A percentile compares a stretch with the other conserved stretches of the same genome.
phyloP scores from a whole-genome alignment of 2,113 vertebrate genomes.

The Tympanuchus pallidicinctus region DNA sequence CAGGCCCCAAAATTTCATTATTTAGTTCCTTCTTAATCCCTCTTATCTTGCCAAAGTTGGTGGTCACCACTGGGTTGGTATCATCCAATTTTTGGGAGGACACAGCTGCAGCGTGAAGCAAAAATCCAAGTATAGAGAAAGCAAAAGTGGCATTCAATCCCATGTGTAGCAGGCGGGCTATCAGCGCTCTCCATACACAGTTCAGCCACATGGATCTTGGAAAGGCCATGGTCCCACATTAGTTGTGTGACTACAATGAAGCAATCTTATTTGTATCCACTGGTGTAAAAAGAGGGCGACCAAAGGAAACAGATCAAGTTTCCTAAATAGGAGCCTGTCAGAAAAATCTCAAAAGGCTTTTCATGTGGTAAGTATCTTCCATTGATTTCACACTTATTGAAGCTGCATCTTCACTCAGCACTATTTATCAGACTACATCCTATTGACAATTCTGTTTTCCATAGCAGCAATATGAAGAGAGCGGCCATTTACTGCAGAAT shows the following conservation, averaged over 20 bases:
- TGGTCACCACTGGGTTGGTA: constrained; percentile 92
- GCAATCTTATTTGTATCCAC: constrained; percentile 84
- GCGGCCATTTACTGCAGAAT: constrained; percentile 80
- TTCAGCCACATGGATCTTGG: constrained; percentile 78
- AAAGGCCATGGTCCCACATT: constrained; percentile 85
- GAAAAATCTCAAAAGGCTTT: constrained; percentile 78
- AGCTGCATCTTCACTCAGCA: constrained; percentile 81
- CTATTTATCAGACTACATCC: constrained; percentile 82
- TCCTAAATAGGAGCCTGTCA: constrained; percentile 73
- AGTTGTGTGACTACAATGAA: constrained; percentile 68
- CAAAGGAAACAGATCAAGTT: constrained; percentile 63
- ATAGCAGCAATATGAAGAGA: constrained; percentile 76
- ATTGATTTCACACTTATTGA: constrained; percentile 79
- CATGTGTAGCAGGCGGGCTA: constrained; percentile 71
- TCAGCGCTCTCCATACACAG: constrained; percentile 70
- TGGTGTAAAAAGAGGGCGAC: constrained; percentile 52
- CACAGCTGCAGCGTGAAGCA: constrained; percentile 80
- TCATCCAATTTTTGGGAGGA: constrained; percentile 93
- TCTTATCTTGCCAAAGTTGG: constrained; percentile 89
- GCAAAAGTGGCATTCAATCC: constrained; percentile 76
- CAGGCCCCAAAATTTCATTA: constrained; percentile 97
- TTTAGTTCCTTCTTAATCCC: constrained; percentile 98
- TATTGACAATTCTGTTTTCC: constrained; percentile 84
- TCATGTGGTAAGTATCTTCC: constrained; percentile 78
- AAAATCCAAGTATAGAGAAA: constrained; percentile 81